Evolutionary conservation across 1,140 invertebrate species (phyloP).

Genomic region (Linepithema humile): DNA sequence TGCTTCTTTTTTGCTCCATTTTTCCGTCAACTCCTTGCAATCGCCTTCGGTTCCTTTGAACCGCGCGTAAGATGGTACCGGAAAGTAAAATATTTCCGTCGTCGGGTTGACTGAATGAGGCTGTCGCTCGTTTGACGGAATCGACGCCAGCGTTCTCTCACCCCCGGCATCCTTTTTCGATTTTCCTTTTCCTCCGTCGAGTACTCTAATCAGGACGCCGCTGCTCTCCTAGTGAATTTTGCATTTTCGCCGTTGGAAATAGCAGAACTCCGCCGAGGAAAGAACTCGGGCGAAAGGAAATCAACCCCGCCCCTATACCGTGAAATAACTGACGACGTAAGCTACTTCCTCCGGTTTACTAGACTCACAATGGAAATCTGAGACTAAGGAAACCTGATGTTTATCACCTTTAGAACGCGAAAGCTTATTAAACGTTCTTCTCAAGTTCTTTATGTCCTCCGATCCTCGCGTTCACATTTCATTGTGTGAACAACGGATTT

Average conservation of each 20-base stretch:
- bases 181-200: constrained; percentile 51
- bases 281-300: constrained; percentile 53
- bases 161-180: constrained; percentile 29
- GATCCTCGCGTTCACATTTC: background rate
- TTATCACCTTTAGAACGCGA: constrained; percentile 41
- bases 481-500: constrained; percentile 26
- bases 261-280: constrained; percentile 49
- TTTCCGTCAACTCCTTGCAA: constrained; percentile 41
- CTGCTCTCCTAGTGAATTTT: constrained; percentile 61
- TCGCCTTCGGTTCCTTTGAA: constrained; percentile 54
- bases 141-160: constrained; percentile 28
- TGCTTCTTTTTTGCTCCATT: constrained; percentile 19
- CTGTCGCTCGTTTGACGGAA: constrained; percentile 25
- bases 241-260: constrained; percentile 59
- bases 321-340: constrained; percentile 61
- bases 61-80: constrained; percentile 36
- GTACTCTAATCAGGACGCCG: constrained; percentile 60
- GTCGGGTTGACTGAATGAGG: constrained; percentile 40
- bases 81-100: constrained; percentile 61
- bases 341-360: constrained; percentile 54
- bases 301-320: constrained; percentile 14
- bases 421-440: constrained; percentile 43
- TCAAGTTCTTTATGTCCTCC: background rate
- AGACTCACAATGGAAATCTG: constrained; percentile 52
- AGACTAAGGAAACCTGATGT: constrained; percentile 50